These are phyloP conservation scores for Thereva unica DNA, from an alignment of 2,888 invertebrate species.

Conservation along the genomic window DNA sequence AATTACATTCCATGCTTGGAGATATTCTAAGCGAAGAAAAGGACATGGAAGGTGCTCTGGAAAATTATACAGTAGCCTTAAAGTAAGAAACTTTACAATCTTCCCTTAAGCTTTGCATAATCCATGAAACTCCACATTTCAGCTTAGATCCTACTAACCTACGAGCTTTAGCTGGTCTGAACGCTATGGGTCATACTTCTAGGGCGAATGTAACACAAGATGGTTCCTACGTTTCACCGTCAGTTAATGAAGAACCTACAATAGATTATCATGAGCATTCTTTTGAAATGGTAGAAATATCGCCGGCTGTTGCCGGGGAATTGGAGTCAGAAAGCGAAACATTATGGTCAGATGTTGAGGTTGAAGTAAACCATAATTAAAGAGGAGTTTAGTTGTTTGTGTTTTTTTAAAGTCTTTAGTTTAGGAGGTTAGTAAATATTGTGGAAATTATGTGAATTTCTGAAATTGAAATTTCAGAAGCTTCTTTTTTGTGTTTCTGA, in stretches of 20 bases:
- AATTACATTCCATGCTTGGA: conserved; percentile 53
- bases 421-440: not conserved
- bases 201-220: conserved; percentile 44
- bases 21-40: conserved; percentile 51
- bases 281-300: conserved; percentile 52
- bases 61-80: conserved; percentile 54
- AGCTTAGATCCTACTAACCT: conserved; percentile 54
- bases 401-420: conserved; percentile 8
- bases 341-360: conserved; percentile 66
- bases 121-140: conserved; percentile 19
- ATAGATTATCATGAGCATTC: conserved; percentile 52
- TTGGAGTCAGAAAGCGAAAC: conserved; percentile 64
- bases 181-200: conserved; percentile 50
- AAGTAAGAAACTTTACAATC: conserved; percentile 45
- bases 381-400: not conserved
- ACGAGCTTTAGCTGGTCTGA: conserved; percentile 53
- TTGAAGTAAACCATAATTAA: conserved; percentile 58
- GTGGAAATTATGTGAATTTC: too few species aligned
- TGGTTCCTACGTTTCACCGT: conserved; percentile 45
- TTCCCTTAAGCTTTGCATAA: too few species aligned
- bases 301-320: conserved; percentile 57
- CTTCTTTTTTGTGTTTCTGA: too few species aligned
- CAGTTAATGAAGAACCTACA: conserved; percentile 50
- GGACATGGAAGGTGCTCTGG: conserved; percentile 53
- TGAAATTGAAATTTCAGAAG: too few species aligned